A percentile compares a stretch with the other conserved stretches of the same genome.
These are phyloP conservation scores for Pangasius djambal DNA, from an alignment of 2,797 vertebrate species.

Conservation along the genomic window DNA sequence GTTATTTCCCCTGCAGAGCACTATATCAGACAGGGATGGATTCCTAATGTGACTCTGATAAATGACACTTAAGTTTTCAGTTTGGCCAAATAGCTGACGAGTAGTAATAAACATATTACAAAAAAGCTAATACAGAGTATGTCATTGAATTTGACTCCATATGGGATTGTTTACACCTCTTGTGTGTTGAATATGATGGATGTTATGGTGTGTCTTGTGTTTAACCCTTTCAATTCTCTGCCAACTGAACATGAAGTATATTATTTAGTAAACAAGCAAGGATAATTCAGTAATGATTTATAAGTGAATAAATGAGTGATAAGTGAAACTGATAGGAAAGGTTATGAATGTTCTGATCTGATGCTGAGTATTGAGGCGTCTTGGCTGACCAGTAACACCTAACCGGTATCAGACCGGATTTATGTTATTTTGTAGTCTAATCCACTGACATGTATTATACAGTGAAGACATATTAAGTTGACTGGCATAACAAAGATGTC, in stretches of 20 bases:
- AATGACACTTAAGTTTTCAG: conserved; percentile 43
- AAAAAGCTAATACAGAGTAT: too few species aligned
- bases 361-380: background rate
- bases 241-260: background rate
- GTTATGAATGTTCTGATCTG: background rate
- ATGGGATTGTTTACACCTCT: background rate
- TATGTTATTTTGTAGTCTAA: background rate
- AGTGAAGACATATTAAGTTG: background rate
- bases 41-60: conserved; percentile 48
- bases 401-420: background rate
- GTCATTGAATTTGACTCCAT: background rate
- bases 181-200: background rate
- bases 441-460: background rate
- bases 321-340: background rate
- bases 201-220: background rate
- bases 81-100: conserved; percentile 17
- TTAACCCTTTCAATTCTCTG: background rate
- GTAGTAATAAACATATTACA: background rate
- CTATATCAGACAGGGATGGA: conserved; percentile 24
- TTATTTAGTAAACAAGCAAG: background rate
- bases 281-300: background rate
- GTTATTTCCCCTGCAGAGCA: conserved; percentile 30
- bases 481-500: background rate
- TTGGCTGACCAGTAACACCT: background rate
- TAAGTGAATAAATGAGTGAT: too few species aligned